Base-by-base conservation (phyloP, 2,888 invertebrate species). In the Agrenia bidenticulata region DNA sequence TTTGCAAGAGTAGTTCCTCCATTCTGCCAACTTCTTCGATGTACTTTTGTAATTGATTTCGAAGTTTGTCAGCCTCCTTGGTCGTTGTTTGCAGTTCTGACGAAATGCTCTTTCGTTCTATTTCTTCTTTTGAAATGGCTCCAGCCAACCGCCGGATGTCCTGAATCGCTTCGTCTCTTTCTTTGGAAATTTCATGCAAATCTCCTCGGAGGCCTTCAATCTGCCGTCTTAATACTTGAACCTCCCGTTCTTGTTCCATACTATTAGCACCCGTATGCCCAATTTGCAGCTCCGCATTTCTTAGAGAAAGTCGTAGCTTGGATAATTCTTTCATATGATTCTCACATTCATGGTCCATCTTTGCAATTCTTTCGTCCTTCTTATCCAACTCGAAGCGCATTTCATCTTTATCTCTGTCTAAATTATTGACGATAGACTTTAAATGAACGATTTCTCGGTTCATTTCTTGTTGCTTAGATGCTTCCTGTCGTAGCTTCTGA, bases 1-100 rank as follows among this genome's bases (percentile, higher is more conserved):
- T 75, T 55, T 70, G 65, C n/a, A 66, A 11, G 21, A 75, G 69
- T 4, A 75, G 60, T 9, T 73, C 74, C 32, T 76, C 76, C 50
- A 73, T 72, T 23, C 72, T 56, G 32, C 76, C 62, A 24, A 76
- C 76, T 68, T 76, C 76, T 23, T 74, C 73, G 61, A 76, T 71
- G 45, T 76, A 76, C 9, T 71, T 70, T 45, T 74, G 74, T 9
- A 76, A 41, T 53, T 76, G 74, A 32, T 53, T 62, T 57, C 65
- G 66, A 21, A 76, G 54, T 11, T 74, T 71, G 32, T 72, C 74
- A 2, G 69, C 58, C 59, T 74, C 74, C 50, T 67, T 69, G 9
- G 27, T 63, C 21, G 61, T 64, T n/a, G 65, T 57, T n/a, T 75
- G 73, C 19, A 74, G 51, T 26, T 75, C 75, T 1, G 64, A 41